These are phyloP conservation scores for Darevskia mixta DNA, from an alignment of 2,797 vertebrate genomes.

Conservation along the genomic window DNA sequence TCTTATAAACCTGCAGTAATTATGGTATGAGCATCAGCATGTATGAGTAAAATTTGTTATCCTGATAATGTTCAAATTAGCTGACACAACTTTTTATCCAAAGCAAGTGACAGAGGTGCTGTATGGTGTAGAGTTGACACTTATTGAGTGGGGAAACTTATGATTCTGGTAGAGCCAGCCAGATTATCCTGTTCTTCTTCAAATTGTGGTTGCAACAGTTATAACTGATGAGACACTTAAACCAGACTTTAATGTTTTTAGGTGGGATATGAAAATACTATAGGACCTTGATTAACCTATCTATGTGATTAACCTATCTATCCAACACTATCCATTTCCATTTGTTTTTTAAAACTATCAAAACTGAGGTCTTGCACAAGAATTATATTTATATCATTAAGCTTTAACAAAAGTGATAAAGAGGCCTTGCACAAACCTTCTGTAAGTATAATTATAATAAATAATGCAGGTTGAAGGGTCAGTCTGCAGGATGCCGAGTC, in stretches of 20 bases:
- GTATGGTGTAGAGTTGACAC: neutral
- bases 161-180: neutral
- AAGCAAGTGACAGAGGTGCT: neutral
- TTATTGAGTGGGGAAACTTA: neutral
- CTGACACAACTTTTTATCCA: neutral
- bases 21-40: neutral
- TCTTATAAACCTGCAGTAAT: neutral
- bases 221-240: neutral
- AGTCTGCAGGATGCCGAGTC: no score
- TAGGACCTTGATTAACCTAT: neutral
- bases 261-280: neutral
- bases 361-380: no score
- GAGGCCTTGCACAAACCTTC: no score
- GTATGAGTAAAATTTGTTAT: slow-evolving; percentile 7
- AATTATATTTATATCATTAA: no score
- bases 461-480: no score
- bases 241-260: neutral
- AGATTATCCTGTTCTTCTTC: neutral
- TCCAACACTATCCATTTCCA: neutral
- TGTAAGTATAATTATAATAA: no score
- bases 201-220: neutral
- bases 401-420: no score
- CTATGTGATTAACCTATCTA: neutral
- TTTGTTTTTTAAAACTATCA: no score
- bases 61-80: neutral